phyloP scores from a whole-genome alignment of 2,888 invertebrate species.

The Drosophila affinis region DNA sequence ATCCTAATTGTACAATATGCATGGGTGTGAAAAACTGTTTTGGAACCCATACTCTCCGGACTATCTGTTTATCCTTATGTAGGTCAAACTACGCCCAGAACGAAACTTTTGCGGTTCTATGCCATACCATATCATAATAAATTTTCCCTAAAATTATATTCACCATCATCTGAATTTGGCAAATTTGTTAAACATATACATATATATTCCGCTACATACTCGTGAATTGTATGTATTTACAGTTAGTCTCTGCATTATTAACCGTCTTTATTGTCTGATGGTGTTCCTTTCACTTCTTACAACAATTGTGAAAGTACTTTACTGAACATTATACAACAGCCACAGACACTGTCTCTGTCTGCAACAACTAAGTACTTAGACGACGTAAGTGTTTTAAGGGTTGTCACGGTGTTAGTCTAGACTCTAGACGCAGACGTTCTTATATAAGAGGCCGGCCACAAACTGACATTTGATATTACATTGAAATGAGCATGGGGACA shows the following conservation, averaged over 20 bases:
- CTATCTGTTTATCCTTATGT: no score
- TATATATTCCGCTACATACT: no score
- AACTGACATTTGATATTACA: slow-evolving; percentile 5
- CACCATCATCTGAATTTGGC: no score
- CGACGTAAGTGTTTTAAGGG: slow-evolving; percentile 19
- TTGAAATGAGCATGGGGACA: not conserved
- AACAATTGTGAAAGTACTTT: slow-evolving; percentile 71
- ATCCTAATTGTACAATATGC: no score
- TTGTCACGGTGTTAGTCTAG: slow-evolving; percentile 16
- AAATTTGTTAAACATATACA: no score
- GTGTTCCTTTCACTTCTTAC: slow-evolving; percentile 58
- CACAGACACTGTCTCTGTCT: slow-evolving; percentile 53
- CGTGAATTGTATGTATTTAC: no score
- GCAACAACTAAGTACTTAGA: slow-evolving; percentile 51
- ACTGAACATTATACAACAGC: slow-evolving; percentile 48
- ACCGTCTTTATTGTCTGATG: slow-evolving; percentile 59
- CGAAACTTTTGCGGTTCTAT: no score
- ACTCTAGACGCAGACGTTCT: slow-evolving; percentile 32
- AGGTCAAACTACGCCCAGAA: no score
- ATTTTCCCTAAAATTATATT: no score
- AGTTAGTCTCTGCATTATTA: slow-evolving; percentile 49
- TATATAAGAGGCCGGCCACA: slow-evolving; percentile 23
- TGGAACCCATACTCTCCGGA: no score
- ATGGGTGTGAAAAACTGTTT: no score
- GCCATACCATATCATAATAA: no score